Evolutionary conservation across 2,888 invertebrate genomes (phyloP), one percentile per base, ranked within the genome.

Genomic region (Dorcus hopei): DNA sequence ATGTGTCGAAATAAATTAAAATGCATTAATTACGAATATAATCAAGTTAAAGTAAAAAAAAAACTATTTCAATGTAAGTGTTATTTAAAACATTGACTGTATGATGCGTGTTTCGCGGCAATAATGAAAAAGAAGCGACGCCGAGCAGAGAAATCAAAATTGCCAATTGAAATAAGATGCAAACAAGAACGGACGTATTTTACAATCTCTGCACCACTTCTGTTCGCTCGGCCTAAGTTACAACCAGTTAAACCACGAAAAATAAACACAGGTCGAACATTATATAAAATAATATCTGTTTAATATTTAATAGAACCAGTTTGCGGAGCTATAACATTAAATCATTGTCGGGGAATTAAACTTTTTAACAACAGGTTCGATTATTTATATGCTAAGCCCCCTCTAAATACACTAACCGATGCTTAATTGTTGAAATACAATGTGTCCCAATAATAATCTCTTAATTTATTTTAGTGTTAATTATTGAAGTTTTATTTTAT

Each of bases 231-330:
- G 61, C 49, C 59, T 56, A 62, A 62, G 55, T 62, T 61, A 62
- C 60, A 59, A 60, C 62, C 63, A 63, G 63, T 62, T 63, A 62
- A 60, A 64, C 58, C 64, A 67, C 65, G 69, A 68, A 70, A 72
- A 71, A 70, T 71, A 69, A 69, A 69, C 66, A 67, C 68, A 59
- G 65, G 65, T 65, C 69, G 65, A 68, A 72, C 69, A 68, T 68
- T 71, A 72, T 71, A 72, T 70, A 71, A 72, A 73, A 73, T 74
- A 73, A 74, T 74, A 73, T 72, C 72, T 69, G 70, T 70, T 74
- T 74, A 74, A 73, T 74, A 74, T 75, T 74, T 71, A 75, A 74
- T 70, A 71, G 70, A 74, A 75, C 75, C 74, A 71, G 76, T 76
- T 73, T 33, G 64, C 51, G 57, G 62, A 59, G 63, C 64, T 65